Evolutionary conservation across 2,797 vertebrate genomes (phyloP).

Genomic region (Micropoecilia bifurca): DNA sequence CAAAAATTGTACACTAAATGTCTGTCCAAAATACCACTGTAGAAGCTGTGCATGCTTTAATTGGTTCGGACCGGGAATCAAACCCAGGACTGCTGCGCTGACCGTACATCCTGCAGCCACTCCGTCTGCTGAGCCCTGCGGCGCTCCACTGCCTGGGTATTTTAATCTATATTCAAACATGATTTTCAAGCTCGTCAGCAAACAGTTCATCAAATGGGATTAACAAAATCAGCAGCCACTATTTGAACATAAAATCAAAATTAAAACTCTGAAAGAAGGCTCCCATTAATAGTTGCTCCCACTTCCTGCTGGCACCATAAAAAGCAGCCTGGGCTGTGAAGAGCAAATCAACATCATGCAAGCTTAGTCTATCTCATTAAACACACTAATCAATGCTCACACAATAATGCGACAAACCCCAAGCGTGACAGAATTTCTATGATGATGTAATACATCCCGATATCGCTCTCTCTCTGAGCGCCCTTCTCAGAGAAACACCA

Average conservation of each 20-base stretch:
- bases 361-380: constrained; percentile 11
- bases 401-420: constrained; percentile 1
- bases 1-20: background rate
- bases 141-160: background rate
- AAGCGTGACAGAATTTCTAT: constrained; percentile 1
- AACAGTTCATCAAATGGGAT: constrained; percentile 11
- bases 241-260: constrained; percentile 13
- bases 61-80: background rate
- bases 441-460: constrained; percentile 1
- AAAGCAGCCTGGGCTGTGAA: constrained; percentile 3
- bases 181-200: constrained; percentile 1
- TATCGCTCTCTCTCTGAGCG: background rate
- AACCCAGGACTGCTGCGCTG: background rate
- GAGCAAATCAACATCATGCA: constrained; percentile 10
- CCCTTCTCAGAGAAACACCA: background rate
- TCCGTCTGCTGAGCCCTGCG: background rate
- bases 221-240: constrained; percentile 7
- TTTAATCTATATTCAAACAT: constrained; percentile 6
- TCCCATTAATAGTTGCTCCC: constrained; percentile 7
- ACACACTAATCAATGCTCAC: constrained; percentile 7
- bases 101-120: background rate
- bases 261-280: constrained; percentile 5
- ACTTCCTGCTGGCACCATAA: constrained; percentile 4
- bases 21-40: background rate
- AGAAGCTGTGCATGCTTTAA: background rate